These are phyloP conservation scores for Loripinus fragilis DNA, from an alignment of 2,888 invertebrate genomes.

Conservation along the genomic window DNA sequence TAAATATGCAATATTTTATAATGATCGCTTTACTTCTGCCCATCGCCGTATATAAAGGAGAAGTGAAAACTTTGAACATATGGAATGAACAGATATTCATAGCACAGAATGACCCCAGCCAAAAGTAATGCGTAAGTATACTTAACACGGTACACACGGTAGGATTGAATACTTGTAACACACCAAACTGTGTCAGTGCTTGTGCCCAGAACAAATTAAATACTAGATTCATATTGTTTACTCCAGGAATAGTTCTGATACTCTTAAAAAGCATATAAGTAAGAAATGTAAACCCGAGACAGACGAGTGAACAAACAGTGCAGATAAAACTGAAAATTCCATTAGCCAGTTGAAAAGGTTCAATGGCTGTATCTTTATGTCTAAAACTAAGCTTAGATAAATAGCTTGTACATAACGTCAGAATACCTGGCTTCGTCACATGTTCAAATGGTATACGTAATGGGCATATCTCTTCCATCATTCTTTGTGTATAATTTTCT, in stretches of 20 bases:
- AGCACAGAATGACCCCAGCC: constrained; percentile 62
- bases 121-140: constrained; percentile 60
- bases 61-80: constrained; percentile 59
- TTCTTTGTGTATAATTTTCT: background rate
- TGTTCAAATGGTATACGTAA: background rate
- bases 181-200: constrained; percentile 53
- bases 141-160: constrained; percentile 47
- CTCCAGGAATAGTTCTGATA: constrained; percentile 62
- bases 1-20: background rate
- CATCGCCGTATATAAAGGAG: background rate
- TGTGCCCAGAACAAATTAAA: constrained; percentile 59
- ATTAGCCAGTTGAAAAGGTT: background rate
- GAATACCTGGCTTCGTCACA: background rate
- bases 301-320: constrained; percentile 52
- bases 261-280: constrained; percentile 58
- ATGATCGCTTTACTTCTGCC: background rate
- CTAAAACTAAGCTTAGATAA: background rate
- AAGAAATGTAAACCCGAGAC: constrained; percentile 53
- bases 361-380: too few relatives aligned
- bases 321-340: constrained; percentile 34
- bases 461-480: background rate
- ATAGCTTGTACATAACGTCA: background rate
- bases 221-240: constrained; percentile 63
- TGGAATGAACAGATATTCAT: constrained; percentile 65
- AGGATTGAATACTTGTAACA: constrained; percentile 12